Percentiles rank a stretch among this genome's conserved stretches.
These are phyloP conservation scores for Trichechus manatus DNA, from an alignment of 2,113 vertebrate species.

Conservation along the genomic window DNA sequence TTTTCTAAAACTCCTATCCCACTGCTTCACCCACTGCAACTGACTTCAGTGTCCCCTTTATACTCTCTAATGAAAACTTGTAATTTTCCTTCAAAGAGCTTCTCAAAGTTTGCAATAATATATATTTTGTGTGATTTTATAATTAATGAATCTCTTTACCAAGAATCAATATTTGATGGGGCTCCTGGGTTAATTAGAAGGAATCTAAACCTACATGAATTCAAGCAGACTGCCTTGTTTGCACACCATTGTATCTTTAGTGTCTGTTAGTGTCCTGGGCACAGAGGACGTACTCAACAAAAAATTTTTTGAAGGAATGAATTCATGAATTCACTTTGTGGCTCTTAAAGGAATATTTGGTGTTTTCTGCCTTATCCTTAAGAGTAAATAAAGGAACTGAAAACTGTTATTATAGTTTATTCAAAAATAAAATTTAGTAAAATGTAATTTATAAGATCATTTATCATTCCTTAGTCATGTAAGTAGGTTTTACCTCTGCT, in stretches of 20 bases:
- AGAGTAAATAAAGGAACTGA: neutral
- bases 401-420: neutral
- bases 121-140: neutral
- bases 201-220: neutral
- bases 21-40: neutral
- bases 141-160: neutral
- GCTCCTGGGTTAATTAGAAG: neutral
- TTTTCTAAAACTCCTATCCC: neutral
- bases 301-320: neutral
- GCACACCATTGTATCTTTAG: neutral
- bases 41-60: neutral
- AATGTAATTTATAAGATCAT: neutral
- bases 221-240: neutral
- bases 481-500: constrained; percentile 34
- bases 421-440: constrained; percentile 47
- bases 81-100: neutral
- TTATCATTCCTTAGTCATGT: neutral
- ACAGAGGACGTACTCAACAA: neutral
- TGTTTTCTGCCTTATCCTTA: neutral
- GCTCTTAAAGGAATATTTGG: neutral
- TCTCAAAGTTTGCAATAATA: neutral
- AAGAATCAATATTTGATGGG: constrained; percentile 26
- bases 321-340: neutral
- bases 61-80: neutral
- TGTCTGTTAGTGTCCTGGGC: neutral